A percentile compares a stretch with the other conserved stretches of the same genome.
phyloP scores from a whole-genome alignment of 2,888 invertebrate genomes.

The Dynastes hyllus region DNA sequence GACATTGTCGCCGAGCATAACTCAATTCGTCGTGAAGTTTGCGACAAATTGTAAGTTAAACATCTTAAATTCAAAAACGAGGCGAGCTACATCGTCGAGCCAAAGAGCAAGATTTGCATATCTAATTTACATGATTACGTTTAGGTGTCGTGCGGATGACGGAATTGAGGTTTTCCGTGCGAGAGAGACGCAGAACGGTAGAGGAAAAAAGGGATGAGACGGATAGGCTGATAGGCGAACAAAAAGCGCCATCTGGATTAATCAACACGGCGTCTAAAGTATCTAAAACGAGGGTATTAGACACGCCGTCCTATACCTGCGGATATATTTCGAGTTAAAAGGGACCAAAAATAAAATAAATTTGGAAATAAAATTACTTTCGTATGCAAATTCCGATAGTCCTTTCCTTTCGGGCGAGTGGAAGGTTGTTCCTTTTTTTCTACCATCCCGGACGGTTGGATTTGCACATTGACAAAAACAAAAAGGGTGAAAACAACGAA shows the following conservation, averaged over 20 bases:
- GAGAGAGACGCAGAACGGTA: conserved; percentile 20
- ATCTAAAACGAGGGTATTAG: conserved; percentile 16
- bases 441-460: background rate
- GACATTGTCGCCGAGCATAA: conserved; percentile 24
- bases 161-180: conserved; percentile 61
- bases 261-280: conserved; percentile 56
- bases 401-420: background rate
- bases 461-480: background rate
- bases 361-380: conserved; percentile 34
- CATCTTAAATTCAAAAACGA: conserved; percentile 56
- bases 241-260: conserved; percentile 59
- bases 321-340: conserved; percentile 18
- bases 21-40: conserved; percentile 50
- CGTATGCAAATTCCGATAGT: conserved; percentile 7
- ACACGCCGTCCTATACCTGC: background rate
- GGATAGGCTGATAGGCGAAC: background rate
- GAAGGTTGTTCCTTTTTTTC: background rate
- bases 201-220: background rate
- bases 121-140: conserved; percentile 68
- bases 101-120: conserved; percentile 63
- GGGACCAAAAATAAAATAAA: conserved; percentile 28
- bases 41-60: conserved; percentile 54
- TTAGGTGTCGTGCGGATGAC: conserved; percentile 66
- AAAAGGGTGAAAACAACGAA: background rate
- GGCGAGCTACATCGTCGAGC: conserved; percentile 35